Percentiles rank a stretch among this genome's conserved stretches.
These are phyloP conservation scores for Periophthalmus modestus DNA, from an alignment of 2,113 vertebrate genomes.

Conservation along the genomic window DNA sequence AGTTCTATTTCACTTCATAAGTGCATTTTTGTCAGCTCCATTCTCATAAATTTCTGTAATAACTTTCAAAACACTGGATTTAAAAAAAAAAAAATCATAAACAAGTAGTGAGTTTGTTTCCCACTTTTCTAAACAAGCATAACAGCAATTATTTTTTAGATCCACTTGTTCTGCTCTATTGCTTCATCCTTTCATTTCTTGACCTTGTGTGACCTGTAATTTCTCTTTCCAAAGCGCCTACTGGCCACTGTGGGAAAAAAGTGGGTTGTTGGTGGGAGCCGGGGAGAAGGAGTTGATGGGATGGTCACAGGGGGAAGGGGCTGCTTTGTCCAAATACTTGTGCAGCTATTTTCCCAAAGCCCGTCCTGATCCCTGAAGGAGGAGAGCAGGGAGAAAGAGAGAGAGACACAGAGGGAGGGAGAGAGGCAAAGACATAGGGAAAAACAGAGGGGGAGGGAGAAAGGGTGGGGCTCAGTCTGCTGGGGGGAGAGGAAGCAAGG, in stretches of 20 bases:
- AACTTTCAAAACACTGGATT: background rate
- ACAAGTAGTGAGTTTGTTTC: constrained; percentile 36
- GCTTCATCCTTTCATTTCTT: constrained; percentile 26
- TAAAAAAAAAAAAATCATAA: no score
- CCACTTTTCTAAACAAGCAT: constrained; percentile 25
- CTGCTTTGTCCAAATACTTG: constrained; percentile 59
- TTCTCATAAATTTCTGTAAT: background rate
- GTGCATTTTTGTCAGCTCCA: constrained; percentile 11
- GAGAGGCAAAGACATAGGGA: background rate
- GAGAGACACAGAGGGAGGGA: constrained; percentile 41
- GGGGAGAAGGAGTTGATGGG: constrained; percentile 23
- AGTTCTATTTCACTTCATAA: constrained; percentile 3
- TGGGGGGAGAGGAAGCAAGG: constrained; percentile 49
- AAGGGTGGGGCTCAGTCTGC: background rate
- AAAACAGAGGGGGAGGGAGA: background rate
- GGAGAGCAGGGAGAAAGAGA: constrained; percentile 9
- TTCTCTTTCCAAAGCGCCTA: constrained; percentile 42
- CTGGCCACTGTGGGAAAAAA: constrained; percentile 67
- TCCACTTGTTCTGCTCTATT: constrained; percentile 26
- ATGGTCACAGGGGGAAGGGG: constrained; percentile 26
- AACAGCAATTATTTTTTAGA: background rate
- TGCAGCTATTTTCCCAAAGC: constrained; percentile 64
- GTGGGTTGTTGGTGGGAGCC: constrained; percentile 28
- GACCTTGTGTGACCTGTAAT: constrained; percentile 52
- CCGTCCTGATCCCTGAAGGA: constrained; percentile 44